A percentile compares a stretch with the other conserved stretches of the same genome.
Conservation (phyloP, 2,113 vertebrate genomes). For the Reinhardtius hippoglossoides region DNA sequence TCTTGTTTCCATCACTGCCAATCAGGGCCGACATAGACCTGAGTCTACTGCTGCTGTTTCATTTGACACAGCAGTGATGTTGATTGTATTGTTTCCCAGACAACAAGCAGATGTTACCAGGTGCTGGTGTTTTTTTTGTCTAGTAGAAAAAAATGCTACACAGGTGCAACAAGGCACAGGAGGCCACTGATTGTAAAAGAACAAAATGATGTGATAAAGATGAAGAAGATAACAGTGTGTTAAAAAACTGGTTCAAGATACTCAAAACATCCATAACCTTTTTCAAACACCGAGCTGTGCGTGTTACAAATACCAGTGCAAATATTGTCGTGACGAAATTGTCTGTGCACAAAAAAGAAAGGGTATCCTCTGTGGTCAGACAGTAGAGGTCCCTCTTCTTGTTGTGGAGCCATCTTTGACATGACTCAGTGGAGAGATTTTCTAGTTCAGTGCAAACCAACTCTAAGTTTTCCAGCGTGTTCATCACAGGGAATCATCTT, state of each 20-base stretch:
- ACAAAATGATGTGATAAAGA: not conserved
- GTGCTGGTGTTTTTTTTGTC: no score
- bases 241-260: not conserved
- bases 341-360: slow-evolving; percentile 7
- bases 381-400: slow-evolving; percentile 33
- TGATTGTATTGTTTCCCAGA: no score
- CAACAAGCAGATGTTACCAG: no score
- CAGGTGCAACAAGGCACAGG: no score
- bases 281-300: not conserved
- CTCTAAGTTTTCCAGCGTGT: slow-evolving; percentile 1
- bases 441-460: slow-evolving; percentile 12
- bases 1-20: no score
- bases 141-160: no score
- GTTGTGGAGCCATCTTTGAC: slow-evolving; percentile 31
- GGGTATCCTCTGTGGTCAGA: slow-evolving; percentile 19
- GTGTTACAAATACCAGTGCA: not conserved
- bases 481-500: slow-evolving; percentile 26
- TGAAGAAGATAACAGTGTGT: not conserved
- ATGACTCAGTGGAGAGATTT: slow-evolving; percentile 42
- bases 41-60: no score
- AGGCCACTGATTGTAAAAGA: no score
- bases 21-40: no score
- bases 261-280: not conserved
- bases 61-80: no score
- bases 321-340: not conserved